phyloP scores from a whole-genome alignment of 2,113 vertebrate genomes.

The Triplophysa tibetana region DNA sequence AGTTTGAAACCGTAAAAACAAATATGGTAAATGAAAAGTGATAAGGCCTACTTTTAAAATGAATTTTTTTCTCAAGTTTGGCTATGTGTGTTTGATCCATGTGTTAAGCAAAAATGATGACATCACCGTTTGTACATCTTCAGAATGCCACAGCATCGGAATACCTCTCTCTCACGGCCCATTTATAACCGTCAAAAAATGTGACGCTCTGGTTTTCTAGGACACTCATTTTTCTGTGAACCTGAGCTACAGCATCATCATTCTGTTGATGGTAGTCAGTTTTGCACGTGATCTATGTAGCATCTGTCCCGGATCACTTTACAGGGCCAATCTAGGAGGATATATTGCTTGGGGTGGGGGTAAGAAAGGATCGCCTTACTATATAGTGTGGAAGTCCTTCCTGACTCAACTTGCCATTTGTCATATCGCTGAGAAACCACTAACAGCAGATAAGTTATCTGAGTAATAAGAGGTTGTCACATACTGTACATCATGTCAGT shows the following conservation, averaged over 20 bases:
- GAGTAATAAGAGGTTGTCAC: neutral
- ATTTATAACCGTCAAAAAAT: neutral
- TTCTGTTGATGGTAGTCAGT: constrained; percentile 3
- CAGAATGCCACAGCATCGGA: neutral
- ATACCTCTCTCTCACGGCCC: neutral
- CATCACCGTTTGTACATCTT: neutral
- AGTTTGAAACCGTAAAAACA: constrained; percentile 3
- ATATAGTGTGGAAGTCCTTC: neutral
- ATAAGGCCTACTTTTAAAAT: too few relatives aligned
- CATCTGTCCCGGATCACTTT: constrained; percentile 41
- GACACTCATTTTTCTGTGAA: constrained; percentile 1
- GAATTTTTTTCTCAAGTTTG: neutral
- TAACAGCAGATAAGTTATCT: constrained; percentile 10
- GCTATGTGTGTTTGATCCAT: neutral
- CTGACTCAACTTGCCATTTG: neutral
- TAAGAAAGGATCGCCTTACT: constrained; percentile 36
- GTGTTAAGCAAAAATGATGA: neutral
- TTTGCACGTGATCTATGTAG: constrained; percentile 29
- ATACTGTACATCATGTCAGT: neutral
- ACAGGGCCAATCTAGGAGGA: constrained; percentile 11
- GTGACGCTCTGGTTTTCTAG: neutral
- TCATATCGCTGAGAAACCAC: neutral
- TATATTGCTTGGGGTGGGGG: constrained; percentile 22
- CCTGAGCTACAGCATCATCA: neutral
- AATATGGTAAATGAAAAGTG: neutral